Evolutionary conservation across 1,140 invertebrate species (phyloP).

Genomic region (Drosophila quadrilineata): DNA sequence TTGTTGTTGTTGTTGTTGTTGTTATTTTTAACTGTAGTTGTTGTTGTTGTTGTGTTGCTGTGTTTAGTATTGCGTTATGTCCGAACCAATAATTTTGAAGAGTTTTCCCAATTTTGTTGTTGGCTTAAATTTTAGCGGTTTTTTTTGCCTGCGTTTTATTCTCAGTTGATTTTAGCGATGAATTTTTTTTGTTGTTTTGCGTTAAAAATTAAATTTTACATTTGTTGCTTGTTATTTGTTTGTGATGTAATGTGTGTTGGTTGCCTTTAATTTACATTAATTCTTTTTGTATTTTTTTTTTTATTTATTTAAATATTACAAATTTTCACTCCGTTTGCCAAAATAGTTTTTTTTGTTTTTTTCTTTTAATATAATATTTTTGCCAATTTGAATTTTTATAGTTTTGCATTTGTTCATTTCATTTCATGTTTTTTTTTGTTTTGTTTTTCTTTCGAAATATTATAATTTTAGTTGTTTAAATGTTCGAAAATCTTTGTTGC

Average conservation of each 20-base stretch:
- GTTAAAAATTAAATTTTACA: constrained; percentile 60
- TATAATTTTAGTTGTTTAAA: constrained; percentile 55
- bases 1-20: constrained; percentile 40
- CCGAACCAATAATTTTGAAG: constrained; percentile 81
- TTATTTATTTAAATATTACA: constrained; percentile 17
- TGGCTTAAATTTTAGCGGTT: constrained; percentile 74
- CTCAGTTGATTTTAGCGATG: constrained; percentile 49
- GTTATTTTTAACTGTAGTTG: constrained; percentile 40
- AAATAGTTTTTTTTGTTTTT: constrained; percentile 50
- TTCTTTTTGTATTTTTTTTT: constrained; percentile 16
- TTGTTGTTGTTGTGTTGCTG: constrained; percentile 46
- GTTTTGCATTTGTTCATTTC: constrained; percentile 56
- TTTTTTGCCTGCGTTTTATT: constrained; percentile 56
- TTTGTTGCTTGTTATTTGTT: constrained; percentile 35
- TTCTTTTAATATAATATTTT: constrained; percentile 36
- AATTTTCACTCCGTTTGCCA: constrained; percentile 55
- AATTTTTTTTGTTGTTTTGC: constrained; percentile 36
- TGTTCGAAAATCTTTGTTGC: constrained; percentile 57
- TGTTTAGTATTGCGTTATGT: constrained; percentile 78
- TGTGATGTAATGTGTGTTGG: constrained; percentile 51
- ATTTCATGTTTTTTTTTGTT: constrained; percentile 56
- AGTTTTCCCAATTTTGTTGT: constrained; percentile 74
- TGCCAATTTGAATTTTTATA: constrained; percentile 72
- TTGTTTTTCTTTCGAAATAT: constrained; percentile 6
- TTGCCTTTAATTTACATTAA: constrained; percentile 25